Evolutionary conservation across 2,797 vertebrate genomes (phyloP), one percentile per base, ranked within the genome.

Genomic region (Buphagus erythrorhynchus): DNA sequence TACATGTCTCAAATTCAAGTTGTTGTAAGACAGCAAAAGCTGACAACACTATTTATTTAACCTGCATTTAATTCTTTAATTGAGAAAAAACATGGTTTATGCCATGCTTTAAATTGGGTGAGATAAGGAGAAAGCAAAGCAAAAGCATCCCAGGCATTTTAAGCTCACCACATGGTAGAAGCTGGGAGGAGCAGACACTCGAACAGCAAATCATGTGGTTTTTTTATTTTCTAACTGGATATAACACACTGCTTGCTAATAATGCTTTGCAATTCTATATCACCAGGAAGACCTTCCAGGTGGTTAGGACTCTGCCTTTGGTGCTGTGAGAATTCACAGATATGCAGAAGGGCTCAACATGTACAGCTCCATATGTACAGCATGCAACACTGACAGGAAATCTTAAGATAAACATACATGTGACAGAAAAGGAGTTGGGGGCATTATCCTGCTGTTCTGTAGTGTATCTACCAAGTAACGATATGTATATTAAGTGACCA

Each of bases 21-120:
- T 82, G 29, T 61, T 76, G 12, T 85, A 88, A 94, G 86, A 94
- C 13, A 75, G 24, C 73, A 78, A 76, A 97, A 95, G 71, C 55
- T 48, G 74, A 57, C 66, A 82, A 65, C 63, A 29, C 13, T 55
- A 62, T 96, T 97, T 97, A 90, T 97, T 97, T 96, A 95, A 54
- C 33, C 38, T 89, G 55, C 90, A 88, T 57, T 87, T 93, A 94
- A 94, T 93, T 89, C 36, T 97, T 94, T 79, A 73, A 71, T 89
- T 90, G 42, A 72, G 52, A 90, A 97, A 95, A 77, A 5, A 1
- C 55, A 51, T 10, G 11, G 26, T 68, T 95, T 65, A 85, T 67
- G 14, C 29, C 46, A 10, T 29, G 29, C 51, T 57, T 57, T 49
- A 78, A 88, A 68, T 25, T 73, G 38, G 6, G n/a, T 19, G 33